A percentile compares a stretch with the other conserved stretches of the same genome.
Evolutionary conservation across 1,140 invertebrate species (phyloP).

Genomic region (Apis cerana): DNA sequence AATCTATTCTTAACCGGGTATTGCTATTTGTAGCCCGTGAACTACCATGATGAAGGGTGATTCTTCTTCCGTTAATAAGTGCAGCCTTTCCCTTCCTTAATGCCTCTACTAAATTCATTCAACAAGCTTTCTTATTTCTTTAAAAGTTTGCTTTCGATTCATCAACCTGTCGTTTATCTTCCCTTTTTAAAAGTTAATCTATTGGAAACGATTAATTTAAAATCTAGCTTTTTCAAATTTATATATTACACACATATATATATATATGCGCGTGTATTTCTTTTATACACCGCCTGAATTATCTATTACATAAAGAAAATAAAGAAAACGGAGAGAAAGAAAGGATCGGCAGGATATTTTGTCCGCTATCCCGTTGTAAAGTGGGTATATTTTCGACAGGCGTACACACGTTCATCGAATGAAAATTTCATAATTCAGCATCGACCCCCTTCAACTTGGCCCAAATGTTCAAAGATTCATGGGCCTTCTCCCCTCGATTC

Average conservation of each 20-base stretch:
- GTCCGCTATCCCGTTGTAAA: background rate
- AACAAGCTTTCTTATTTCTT: constrained; percentile 12
- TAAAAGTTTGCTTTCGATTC: constrained; percentile 5
- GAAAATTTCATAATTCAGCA: constrained; percentile 50
- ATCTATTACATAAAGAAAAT: no score
- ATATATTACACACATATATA: no score
- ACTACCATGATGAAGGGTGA: constrained; percentile 22
- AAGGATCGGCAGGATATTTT: no score
- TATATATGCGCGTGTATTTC: no score
- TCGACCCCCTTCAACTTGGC: constrained; percentile 34
- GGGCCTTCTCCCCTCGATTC: background rate
- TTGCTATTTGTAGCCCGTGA: constrained; percentile 5
- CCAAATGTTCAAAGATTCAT: constrained; percentile 48
- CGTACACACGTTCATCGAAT: constrained; percentile 16
- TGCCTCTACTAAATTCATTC: constrained; percentile 15
- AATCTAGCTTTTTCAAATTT: background rate
- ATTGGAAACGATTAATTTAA: no score
- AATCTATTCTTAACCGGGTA: constrained; percentile 13
- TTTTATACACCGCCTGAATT: no score
- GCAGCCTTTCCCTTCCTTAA: constrained; percentile 24
- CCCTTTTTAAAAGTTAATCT: background rate
- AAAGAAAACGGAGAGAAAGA: background rate
- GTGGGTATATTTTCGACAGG: background rate
- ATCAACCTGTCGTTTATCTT: background rate
- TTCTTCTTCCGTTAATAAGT: constrained; percentile 34